Evolutionary conservation across 2,888 invertebrate species (phyloP).

Genomic region (Syrista parreyssii): DNA sequence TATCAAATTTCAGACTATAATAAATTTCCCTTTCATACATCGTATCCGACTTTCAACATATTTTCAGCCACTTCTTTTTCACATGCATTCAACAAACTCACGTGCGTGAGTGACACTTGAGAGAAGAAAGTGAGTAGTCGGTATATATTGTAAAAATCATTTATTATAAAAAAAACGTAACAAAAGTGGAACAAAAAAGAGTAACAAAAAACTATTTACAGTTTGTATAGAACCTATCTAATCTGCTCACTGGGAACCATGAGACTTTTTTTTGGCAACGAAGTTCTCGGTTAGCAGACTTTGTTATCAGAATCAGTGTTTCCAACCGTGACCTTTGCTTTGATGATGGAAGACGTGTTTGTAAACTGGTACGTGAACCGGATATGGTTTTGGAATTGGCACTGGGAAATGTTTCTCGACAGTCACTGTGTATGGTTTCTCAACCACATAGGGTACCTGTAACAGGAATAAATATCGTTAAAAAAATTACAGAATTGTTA

Average conservation of each 20-base stretch:
- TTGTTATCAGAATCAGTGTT: constrained; percentile 38
- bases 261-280: constrained; percentile 33
- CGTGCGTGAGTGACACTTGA: neutral
- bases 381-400: constrained; percentile 70
- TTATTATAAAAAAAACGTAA: constrained; percentile 14
- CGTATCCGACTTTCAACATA: neutral
- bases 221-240: constrained; percentile 14
- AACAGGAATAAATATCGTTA: neutral
- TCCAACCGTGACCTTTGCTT: constrained; percentile 52
- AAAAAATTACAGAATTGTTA: neutral
- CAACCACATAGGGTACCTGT: constrained; percentile 70
- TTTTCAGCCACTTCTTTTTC: neutral
- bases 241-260: neutral
- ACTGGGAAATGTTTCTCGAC: constrained; percentile 70
- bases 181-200: constrained; percentile 13
- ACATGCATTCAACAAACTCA: neutral
- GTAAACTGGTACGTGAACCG: constrained; percentile 70
- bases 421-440: constrained; percentile 71
- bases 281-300: constrained; percentile 1
- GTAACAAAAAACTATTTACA: constrained; percentile 39
- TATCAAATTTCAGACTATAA: neutral
- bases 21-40: neutral
- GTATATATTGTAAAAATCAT: neutral
- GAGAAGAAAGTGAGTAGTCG: neutral
- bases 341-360: constrained; percentile 66